Evolutionary conservation across 1,140 invertebrate species (phyloP), one percentile per base, ranked within the genome.

Genomic region (Drosophila sturtevanti): DNA sequence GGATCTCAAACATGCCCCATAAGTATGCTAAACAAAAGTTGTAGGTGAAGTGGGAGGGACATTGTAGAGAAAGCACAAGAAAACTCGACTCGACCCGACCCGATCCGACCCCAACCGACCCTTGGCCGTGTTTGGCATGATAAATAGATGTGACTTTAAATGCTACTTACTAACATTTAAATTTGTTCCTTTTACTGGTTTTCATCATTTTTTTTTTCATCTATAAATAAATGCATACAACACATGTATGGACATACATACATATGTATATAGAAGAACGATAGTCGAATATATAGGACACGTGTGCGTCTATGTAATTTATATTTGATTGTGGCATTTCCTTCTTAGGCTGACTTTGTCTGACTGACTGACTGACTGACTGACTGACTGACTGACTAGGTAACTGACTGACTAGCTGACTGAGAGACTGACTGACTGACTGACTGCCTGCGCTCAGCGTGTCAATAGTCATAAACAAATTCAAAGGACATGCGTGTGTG

Each of bases 261-360:
- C n/a, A n/a, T n/a, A n/a, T n/a, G 22, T 24, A 31, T n/a, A 5
- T 5, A 34, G 12, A 55, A 12, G 18, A 9, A 4, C 1, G 31
- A 7, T 4, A 22, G 1, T 56, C 65, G 48, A 44, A 62, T 16
- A 41, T 41, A 63, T 51, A 61, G 35, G 56, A 77, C 82, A 82
- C 79, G 82, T 87, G 66, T 41, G 82, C 84, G 72, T 77, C 59
- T 84, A 69, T 74, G 84, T 87, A 87, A 87, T 87, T 87, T 89
- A 77, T 84, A 79, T 87, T 77, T 89, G 84, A 89, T 87, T 87
- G 84, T 79, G 62, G 51, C 70, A 76, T 77, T 72, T 72, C 62
- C 68, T 65, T 51, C 38, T 77, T 31, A 31, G 27, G 4, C 27
- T 31, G 27, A 31, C 27, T 24, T 24, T 61, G 41, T 34, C 44